Percentiles rank a stretch among this genome's conserved stretches.
Conservation (phyloP, 2,113 vertebrate species). For the Oreochromis aureus region DNA sequence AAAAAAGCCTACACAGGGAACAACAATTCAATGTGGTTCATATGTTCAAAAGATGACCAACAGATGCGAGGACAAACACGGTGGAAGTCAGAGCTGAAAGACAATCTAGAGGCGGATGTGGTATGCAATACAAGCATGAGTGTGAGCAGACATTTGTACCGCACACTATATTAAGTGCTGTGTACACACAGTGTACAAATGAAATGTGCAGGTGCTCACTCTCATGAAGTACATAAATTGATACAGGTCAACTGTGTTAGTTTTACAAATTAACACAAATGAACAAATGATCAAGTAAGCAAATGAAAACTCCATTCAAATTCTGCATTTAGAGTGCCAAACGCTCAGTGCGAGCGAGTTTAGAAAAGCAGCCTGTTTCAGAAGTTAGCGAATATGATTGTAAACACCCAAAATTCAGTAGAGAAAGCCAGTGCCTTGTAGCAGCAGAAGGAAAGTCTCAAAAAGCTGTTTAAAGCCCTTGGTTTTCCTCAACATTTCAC, state of each 20-base stretch:
- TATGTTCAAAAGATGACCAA: conserved; percentile 46
- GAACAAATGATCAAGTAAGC: background rate
- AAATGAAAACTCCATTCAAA: background rate
- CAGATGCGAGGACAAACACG: background rate
- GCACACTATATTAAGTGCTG: background rate
- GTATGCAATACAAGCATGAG: background rate
- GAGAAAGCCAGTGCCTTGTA: background rate
- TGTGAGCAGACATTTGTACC: background rate
- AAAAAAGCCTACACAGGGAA: conserved; percentile 11
- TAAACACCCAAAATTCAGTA: background rate
- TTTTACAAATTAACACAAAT: background rate
- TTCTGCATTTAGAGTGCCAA: background rate
- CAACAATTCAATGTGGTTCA: conserved; percentile 19
- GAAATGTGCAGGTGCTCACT: background rate
- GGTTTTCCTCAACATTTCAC: background rate
- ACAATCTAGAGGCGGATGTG: background rate
- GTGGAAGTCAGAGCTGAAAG: conserved; percentile 18
- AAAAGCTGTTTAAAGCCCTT: background rate
- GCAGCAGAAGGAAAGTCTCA: background rate
- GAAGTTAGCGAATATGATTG: background rate
- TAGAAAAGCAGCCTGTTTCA: background rate
- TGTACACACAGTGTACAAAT: background rate
- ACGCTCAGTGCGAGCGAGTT: background rate
- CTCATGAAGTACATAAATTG: background rate
- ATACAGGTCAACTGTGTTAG: background rate